Percentiles rank a stretch among this genome's conserved stretches.
Conservation (phyloP, 1,140 invertebrate species). For the Drosophila murphyi region DNA sequence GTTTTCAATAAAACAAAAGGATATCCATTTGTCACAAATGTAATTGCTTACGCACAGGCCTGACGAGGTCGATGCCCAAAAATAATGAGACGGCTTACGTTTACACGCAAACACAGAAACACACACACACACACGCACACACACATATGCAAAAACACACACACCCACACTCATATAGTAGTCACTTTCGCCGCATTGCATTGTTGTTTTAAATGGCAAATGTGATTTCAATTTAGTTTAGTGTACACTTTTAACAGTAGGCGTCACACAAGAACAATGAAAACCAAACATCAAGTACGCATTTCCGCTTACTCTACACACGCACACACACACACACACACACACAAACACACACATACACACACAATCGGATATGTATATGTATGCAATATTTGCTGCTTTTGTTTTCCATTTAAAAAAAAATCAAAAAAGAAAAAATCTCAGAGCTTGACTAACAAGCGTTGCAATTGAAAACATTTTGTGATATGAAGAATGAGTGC, state of each 20-base stretch:
- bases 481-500: constrained; percentile 9
- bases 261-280: constrained; percentile 36
- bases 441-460: constrained; percentile 30
- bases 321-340: not conserved
- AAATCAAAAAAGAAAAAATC: not conserved
- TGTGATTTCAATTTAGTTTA: constrained; percentile 48
- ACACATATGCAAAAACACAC: not conserved
- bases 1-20: constrained; percentile 77
- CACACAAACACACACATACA: not conserved
- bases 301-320: constrained; percentile 4
- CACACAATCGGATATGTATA: constrained; percentile 1
- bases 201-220: constrained; percentile 56
- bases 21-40: constrained; percentile 74
- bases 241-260: constrained; percentile 35
- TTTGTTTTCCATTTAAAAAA: constrained; percentile 9
- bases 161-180: not conserved
- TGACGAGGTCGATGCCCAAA: constrained; percentile 27
- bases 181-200: constrained; percentile 50
- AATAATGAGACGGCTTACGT: constrained; percentile 29
- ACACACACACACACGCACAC: constrained; percentile 8
- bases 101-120: not conserved
- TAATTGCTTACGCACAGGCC: constrained; percentile 63
- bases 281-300: constrained; percentile 17
- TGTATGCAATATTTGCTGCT: not conserved
- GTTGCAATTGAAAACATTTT: constrained; percentile 33